phyloP scores from a whole-genome alignment of 2,113 vertebrate genomes.

The Seriola dumerili region DNA sequence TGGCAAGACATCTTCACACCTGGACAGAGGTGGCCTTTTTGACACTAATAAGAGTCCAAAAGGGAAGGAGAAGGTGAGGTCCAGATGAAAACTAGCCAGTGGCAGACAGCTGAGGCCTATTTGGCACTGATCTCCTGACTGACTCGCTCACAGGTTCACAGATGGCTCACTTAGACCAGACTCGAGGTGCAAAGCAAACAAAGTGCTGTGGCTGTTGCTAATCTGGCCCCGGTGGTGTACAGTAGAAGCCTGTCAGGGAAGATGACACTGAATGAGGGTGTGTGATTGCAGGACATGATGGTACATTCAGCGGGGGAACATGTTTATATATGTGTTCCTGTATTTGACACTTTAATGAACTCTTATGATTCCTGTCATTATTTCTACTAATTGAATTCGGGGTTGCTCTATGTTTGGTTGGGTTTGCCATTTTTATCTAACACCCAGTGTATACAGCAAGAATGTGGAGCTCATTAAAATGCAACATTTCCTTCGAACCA shows the following conservation, averaged over 20 bases:
- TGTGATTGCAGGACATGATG: not conserved
- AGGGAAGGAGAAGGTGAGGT: slow-evolving; percentile 51
- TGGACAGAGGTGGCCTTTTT: slow-evolving; percentile 71
- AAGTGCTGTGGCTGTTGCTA: slow-evolving; percentile 47
- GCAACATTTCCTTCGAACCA: slow-evolving; percentile 64
- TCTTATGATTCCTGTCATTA: slow-evolving; percentile 58
- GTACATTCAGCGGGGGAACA: not conserved
- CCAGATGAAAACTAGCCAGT: slow-evolving; percentile 71
- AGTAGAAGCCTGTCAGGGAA: slow-evolving; percentile 4
- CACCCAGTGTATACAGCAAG: slow-evolving; percentile 12
- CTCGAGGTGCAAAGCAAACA: slow-evolving; percentile 68
- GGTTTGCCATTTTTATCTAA: slow-evolving; percentile 40
- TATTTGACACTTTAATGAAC: slow-evolving; percentile 59
- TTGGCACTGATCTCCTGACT: slow-evolving; percentile 68
- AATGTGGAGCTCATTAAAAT: slow-evolving; percentile 65
- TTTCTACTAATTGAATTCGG: slow-evolving; percentile 61
- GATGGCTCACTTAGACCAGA: slow-evolving; percentile 62
- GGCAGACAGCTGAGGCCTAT: slow-evolving; percentile 70
- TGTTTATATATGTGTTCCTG: not conserved
- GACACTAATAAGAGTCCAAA: slow-evolving; percentile 74
- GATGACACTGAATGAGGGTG: not conserved
- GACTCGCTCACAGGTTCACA: slow-evolving; percentile 70
- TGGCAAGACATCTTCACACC: slow-evolving; percentile 68
- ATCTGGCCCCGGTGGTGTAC: slow-evolving; percentile 44
- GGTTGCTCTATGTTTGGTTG: slow-evolving; percentile 30